Evolutionary conservation across 2,113 vertebrate species (phyloP).

Genomic region (Willisornis vidua): DNA sequence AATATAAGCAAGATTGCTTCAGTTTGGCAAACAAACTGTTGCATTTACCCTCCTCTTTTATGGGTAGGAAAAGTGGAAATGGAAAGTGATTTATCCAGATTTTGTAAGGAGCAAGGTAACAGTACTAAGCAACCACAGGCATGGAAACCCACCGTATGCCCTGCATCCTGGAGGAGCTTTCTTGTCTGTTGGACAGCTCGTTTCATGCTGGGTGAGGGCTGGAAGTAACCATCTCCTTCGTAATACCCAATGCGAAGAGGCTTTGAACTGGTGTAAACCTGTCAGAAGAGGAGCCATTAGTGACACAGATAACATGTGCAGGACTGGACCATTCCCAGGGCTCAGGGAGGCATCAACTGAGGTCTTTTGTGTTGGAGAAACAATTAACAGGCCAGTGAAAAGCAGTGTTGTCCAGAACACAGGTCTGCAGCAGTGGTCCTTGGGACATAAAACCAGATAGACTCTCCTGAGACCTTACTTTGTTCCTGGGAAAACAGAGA

Average conservation of each 20-base stretch:
- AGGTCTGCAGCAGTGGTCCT: neutral
- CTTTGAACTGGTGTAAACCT: slow-evolving; percentile 81
- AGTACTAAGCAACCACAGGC: neutral
- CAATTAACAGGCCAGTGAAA: neutral
- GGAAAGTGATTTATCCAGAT: neutral
- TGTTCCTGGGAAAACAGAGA: neutral
- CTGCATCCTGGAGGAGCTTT: slow-evolving; percentile 83
- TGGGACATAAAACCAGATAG: neutral
- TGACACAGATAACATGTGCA: rapidly evolving
- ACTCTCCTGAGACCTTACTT: neutral
- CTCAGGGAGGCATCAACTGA: neutral
- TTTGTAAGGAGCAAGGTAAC: neutral
- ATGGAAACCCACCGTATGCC: slow-evolving; percentile 79
- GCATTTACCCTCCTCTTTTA: neutral
- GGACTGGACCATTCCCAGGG: neutral
- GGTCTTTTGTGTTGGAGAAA: neutral
- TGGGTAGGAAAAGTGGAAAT: rapidly evolving
- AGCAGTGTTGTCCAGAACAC: neutral
- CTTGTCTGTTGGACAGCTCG: slow-evolving; percentile 81
- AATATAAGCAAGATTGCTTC: neutral
- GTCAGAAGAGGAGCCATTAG: neutral
- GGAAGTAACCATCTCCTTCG: slow-evolving; percentile 77
- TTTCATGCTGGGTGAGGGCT: slow-evolving; percentile 82
- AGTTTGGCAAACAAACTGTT: neutral
- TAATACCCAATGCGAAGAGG: slow-evolving; percentile 83